phyloP scores from a whole-genome alignment of 2,113 vertebrate species.

The Hystrix cristata region DNA sequence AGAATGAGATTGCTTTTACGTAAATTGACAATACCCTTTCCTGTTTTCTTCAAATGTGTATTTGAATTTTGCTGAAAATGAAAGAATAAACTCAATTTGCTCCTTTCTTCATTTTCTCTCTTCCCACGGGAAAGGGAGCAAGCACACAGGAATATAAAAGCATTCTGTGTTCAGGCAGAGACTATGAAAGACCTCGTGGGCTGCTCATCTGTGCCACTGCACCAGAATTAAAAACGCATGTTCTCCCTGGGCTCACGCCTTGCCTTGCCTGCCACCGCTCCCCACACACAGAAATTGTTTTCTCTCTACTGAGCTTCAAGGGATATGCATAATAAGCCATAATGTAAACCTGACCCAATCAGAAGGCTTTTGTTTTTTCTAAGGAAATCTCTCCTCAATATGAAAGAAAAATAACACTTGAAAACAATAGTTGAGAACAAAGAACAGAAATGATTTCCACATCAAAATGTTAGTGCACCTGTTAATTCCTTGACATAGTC shows the following conservation, averaged over 20 bases:
- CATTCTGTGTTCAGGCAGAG: background rate
- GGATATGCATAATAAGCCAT: conserved; percentile 53
- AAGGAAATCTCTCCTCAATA: conserved; percentile 7
- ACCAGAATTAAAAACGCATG: conserved; percentile 48
- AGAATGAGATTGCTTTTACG: background rate
- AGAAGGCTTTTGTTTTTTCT: conserved; percentile 62
- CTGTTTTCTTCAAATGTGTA: conserved; percentile 32
- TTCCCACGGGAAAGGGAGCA: background rate
- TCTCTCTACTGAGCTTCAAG: background rate
- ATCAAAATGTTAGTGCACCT: conserved; percentile 29
- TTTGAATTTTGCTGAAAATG: conserved; percentile 45
- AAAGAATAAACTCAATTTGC: conserved; percentile 37
- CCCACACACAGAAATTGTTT: background rate
- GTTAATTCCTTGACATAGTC: conserved; percentile 61
- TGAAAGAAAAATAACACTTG: conserved; percentile 48
- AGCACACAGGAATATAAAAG: background rate
- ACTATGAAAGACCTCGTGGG: background rate
- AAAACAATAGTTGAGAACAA: conserved; percentile 63
- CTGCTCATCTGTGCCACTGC: background rate
- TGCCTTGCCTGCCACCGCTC: background rate
- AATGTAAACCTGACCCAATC: conserved; percentile 71
- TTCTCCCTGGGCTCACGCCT: background rate
- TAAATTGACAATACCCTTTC: conserved; percentile 10
- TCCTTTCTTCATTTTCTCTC: conserved; percentile 13
- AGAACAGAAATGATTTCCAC: conserved; percentile 64